Evolutionary conservation across 2,797 vertebrate genomes (phyloP), one percentile per base, ranked within the genome.

Genomic region (Malurus splendens): DNA sequence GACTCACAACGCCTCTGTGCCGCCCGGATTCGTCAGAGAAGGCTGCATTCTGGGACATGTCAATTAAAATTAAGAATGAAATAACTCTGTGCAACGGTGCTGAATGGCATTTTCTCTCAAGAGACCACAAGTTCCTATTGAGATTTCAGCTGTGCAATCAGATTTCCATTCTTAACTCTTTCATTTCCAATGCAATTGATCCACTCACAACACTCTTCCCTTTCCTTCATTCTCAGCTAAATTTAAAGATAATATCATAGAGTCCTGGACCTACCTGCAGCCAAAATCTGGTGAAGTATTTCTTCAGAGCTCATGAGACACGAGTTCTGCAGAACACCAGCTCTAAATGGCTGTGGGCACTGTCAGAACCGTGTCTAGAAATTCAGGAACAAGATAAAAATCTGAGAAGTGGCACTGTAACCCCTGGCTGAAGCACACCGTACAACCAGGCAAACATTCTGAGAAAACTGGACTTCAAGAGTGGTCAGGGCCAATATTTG

Each of bases 51-150:
- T 95, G 94, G 93, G 92, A 93, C 72, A 56, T 9, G 95, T 90
- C 95, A 93, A 93, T 94, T 94, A 93, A 93, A 95, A 95, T 95
- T 94, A 95, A 82, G 90, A 93, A 90, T 72, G 71, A 94, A 95
- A 88, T 93, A 95, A 92, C 94, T 89, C 80, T 92, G 94, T 90
- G 90, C 93, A 94, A 90, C 15, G 9, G 83, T 86, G 94, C 93
- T 93, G 90, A 95, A 95, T 95, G 95, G 95, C 94, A 92, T 93
- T 74, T 92, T 88, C 82, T 92, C 92, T 84, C 82, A 54, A 48
- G 93, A 92, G 92, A 82, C 66, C 77, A 64, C 64, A 94, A 82
- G 89, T 76, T 93, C 74, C 88, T 90, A 90, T 1, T 42, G 79
- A 93, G 87, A 90, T 84, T 93, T 93, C 92, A 88, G 89, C 71